Percentiles rank a stretch among this genome's conserved stretches.
These are phyloP conservation scores for Mesembrinibis cayennensis DNA, from an alignment of 2,113 vertebrate species.

Conservation along the genomic window DNA sequence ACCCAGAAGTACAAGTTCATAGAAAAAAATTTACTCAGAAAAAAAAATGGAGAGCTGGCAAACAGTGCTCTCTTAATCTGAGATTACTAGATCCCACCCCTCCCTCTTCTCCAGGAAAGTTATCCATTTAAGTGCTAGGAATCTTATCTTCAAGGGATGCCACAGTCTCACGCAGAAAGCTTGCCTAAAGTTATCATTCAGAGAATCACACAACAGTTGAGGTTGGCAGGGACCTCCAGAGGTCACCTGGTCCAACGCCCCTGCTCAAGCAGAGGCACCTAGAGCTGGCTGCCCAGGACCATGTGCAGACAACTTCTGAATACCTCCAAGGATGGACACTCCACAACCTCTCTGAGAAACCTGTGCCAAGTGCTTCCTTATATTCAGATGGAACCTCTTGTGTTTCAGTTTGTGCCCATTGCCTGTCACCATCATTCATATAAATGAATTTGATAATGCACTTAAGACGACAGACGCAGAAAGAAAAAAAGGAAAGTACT, in stretches of 20 bases:
- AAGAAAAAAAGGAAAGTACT: background rate
- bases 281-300: background rate
- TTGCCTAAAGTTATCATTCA: background rate
- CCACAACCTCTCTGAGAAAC: background rate
- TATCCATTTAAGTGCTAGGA: background rate
- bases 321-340: background rate
- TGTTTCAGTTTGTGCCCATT: background rate
- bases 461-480: background rate
- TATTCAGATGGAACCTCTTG: background rate
- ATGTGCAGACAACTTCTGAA: background rate
- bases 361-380: background rate
- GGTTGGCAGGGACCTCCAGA: background rate
- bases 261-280: background rate
- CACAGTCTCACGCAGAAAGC: background rate
- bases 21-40: background rate
- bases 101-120: background rate
- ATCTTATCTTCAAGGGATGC: background rate
- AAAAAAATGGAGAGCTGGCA: background rate
- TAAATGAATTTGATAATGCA: background rate
- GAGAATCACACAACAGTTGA: background rate
- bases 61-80: background rate
- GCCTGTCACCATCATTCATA: background rate
- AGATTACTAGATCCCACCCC: rapidly evolving
- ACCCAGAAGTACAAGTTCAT: background rate
- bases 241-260: background rate